A percentile compares a stretch with the other conserved stretches of the same genome.
Evolutionary conservation across 2,888 invertebrate genomes (phyloP).

Genomic region (Paralinhomoeus sp.): DNA sequence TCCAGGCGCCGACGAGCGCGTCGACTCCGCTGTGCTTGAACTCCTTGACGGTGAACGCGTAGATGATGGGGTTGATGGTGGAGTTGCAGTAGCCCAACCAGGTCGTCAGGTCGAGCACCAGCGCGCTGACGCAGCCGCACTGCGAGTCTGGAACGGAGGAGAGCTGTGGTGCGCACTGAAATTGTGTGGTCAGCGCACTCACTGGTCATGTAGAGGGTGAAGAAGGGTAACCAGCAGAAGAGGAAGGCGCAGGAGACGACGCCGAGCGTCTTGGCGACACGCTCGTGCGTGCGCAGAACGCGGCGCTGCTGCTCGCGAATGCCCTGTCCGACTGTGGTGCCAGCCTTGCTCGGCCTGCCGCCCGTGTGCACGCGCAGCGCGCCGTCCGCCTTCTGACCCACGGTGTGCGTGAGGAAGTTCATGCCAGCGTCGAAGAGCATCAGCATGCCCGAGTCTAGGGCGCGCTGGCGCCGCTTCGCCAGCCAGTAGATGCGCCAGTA

Average conservation of each 20-base stretch:
- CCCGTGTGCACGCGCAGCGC: neutral
- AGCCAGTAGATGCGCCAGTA: slow-evolving; percentile 24
- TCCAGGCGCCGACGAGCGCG: slow-evolving; percentile 17
- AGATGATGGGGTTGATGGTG: slow-evolving; percentile 19
- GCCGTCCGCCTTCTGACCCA: slow-evolving; percentile 13
- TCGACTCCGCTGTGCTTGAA: slow-evolving; percentile 20
- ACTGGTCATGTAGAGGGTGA: slow-evolving; percentile 36
- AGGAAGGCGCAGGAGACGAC: slow-evolving; percentile 39
- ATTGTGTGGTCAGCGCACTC: slow-evolving; percentile 21
- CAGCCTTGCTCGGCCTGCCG: neutral
- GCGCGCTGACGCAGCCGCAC: slow-evolving; percentile 20
- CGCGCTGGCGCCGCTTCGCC: slow-evolving; percentile 18
- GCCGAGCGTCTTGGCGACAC: slow-evolving; percentile 37
- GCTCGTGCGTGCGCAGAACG: slow-evolving; percentile 28
- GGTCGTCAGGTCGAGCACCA: slow-evolving; percentile 21
- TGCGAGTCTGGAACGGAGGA: slow-evolving; percentile 16
- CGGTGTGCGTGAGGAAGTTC: slow-evolving; percentile 24
- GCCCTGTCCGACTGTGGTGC: slow-evolving; percentile 10
- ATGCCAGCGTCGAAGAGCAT: slow-evolving; percentile 24
- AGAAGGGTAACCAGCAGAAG: slow-evolving; percentile 39
- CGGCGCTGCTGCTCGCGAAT: slow-evolving; percentile 23
- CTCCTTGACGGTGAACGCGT: slow-evolving; percentile 23
- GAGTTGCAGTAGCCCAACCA: slow-evolving; percentile 26
- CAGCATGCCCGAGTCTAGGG: slow-evolving; percentile 20
- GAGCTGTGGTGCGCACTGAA: too few relatives aligned